phyloP scores from a whole-genome alignment of 2,113 vertebrate genomes.

The Anas platyrhynchos region DNA sequence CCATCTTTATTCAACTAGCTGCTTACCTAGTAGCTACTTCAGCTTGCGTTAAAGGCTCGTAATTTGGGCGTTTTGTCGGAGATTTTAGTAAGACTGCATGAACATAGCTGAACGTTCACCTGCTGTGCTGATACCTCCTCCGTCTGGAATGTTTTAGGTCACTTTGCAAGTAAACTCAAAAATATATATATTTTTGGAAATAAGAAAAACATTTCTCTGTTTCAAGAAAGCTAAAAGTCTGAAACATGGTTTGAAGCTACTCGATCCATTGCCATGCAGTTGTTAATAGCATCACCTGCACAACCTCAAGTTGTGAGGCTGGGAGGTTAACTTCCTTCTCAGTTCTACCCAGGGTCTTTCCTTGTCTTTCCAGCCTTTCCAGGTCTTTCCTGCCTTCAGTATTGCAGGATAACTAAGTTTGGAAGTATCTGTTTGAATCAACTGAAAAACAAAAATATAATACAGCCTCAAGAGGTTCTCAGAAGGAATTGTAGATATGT shows the following conservation, averaged over 20 bases:
- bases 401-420: neutral
- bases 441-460: neutral
- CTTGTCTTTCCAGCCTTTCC: too few species aligned
- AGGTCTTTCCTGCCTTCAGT: neutral
- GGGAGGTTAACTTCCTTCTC: neutral
- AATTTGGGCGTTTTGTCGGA: neutral
- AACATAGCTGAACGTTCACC: neutral
- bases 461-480: neutral
- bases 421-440: neutral
- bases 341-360: neutral
- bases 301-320: too few species aligned
- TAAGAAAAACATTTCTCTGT: neutral
- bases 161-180: neutral
- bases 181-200: neutral
- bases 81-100: neutral
- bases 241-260: neutral
- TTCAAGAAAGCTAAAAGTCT: neutral
- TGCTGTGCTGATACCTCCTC: neutral
- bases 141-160: neutral
- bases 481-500: neutral
- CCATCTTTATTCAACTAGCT: neutral
- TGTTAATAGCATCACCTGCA: neutral
- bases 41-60: neutral
- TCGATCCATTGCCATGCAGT: neutral
- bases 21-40: neutral